Base-by-base conservation (phyloP, 1,140 invertebrate genomes). In the Eurosta solidaginis region DNA sequence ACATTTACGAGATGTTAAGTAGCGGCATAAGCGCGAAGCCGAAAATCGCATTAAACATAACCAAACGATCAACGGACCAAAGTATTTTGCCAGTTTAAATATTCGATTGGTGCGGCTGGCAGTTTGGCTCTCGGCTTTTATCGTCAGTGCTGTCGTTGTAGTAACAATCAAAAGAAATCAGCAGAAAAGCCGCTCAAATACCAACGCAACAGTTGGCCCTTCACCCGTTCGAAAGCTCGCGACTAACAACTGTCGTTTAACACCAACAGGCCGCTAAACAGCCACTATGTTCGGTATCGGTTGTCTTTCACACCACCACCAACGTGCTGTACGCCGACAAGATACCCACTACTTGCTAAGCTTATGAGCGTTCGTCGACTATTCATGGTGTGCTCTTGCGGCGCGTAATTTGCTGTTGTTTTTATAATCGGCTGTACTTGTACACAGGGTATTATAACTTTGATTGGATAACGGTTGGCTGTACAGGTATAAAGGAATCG, bases 41-140 rank as follows among this genome's bases (percentile, higher is more conserved):
- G 59, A 40, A 68, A 68, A 68, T 68, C 59, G 36, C 33, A 68
- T 68, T 68, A 40, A 22, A 68, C 59, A 33, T 68, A 68, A 68
- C 59, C 59, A 40, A 68, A 68, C 59, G n/a, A 22, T 22, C 54
- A 59, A 5, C 36, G 33, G 40, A 40, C 10, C 33, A 68, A 36
- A 14, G n/a, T 20, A 68, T 22, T 9, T 6, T 2, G 27, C n/a
- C 17, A 3, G 33, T 29, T 20, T 3, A 40, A n/a, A 5, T n/a
- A 40, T 20, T n/a, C 59, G 40, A n/a, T n/a, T n/a, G 33, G 59
- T 68, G 33, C 36, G 36, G 33, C 29, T 40, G 10, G 33, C n/a
- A 14, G 59, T 40, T 36, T 68, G 45, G 59, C 33, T 36, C 22
- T 17, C 59, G 59, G 59, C n/a, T 42, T 29, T 68, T 68, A 68